phyloP scores from a whole-genome alignment of 2,113 vertebrate genomes.

The Trogon melanurus region DNA sequence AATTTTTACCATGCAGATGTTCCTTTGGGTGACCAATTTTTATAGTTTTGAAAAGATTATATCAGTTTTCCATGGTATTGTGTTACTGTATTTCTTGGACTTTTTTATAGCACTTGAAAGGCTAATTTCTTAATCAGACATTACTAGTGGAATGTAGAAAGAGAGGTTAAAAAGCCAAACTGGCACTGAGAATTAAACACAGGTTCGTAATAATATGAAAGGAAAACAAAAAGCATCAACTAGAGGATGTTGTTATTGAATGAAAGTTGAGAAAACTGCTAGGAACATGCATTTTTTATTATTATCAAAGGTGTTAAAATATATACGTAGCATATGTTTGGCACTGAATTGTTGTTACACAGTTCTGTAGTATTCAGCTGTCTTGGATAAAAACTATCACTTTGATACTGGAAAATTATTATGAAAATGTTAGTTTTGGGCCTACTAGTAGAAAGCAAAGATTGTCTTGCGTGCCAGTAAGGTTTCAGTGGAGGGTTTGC shows the following conservation, averaged over 20 bases:
- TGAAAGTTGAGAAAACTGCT: constrained; percentile 81
- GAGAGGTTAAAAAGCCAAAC: constrained; percentile 73
- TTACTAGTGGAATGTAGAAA: constrained; percentile 82
- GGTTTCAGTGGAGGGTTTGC: constrained; percentile 73
- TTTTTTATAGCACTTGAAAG: constrained; percentile 80
- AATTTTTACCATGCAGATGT: constrained; percentile 82
- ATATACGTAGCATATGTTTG: constrained; percentile 84
- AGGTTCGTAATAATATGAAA: constrained; percentile 76
- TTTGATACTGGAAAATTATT: constrained; percentile 89
- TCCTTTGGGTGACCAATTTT: constrained; percentile 84
- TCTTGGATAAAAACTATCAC: constrained; percentile 84
- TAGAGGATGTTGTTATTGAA: constrained; percentile 75
- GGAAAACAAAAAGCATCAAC: constrained; percentile 77
- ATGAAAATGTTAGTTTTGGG: constrained; percentile 89
- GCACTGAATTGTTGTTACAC: constrained; percentile 73
- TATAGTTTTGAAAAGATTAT: constrained; percentile 87
- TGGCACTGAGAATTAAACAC: constrained; percentile 75
- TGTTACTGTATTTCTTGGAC: constrained; percentile 86
- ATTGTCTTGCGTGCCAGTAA: constrained; percentile 58
- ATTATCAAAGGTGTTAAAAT: constrained; percentile 88
- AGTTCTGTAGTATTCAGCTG: constrained; percentile 81
- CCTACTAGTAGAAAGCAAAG: constrained; percentile 70
- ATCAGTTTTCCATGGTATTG: constrained; percentile 86
- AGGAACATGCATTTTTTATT: constrained; percentile 81
- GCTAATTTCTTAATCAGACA: constrained; percentile 82